A percentile compares a stretch with the other conserved stretches of the same genome.
Conservation (phyloP, 2,113 vertebrate genomes). For the Sceloporus undulatus region DNA sequence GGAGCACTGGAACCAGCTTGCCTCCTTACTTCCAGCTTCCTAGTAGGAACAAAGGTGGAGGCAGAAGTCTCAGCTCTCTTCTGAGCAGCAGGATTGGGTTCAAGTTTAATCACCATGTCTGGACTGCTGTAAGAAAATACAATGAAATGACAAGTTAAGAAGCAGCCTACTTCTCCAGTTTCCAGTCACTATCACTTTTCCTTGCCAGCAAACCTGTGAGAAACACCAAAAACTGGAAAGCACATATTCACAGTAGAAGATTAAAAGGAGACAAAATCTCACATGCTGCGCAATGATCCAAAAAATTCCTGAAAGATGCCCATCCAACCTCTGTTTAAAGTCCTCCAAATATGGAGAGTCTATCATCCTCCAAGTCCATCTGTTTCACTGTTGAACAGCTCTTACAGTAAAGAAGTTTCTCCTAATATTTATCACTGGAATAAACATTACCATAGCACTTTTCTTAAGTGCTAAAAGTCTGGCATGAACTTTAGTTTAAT, state of each 20-base stretch:
- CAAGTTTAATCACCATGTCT: conserved; percentile 66
- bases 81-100: conserved; percentile 52
- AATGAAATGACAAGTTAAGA: conserved; percentile 1
- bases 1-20: conserved; percentile 83
- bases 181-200: background rate
- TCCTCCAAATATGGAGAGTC: background rate
- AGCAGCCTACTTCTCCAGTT: no score
- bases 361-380: background rate
- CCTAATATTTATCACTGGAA: no score
- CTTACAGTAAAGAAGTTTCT: no score
- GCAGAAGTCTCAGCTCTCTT: conserved; percentile 70
- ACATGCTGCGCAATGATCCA: no score
- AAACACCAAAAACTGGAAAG: background rate
- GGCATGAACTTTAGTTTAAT: background rate
- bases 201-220: background rate
- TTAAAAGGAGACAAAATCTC: no score
- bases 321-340: background rate
- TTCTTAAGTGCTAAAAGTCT: background rate
- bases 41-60: conserved; percentile 74
- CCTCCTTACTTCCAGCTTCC: conserved; percentile 72
- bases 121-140: conserved; percentile 77
- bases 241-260: background rate
- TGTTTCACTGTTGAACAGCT: background rate
- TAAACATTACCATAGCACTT: no score
- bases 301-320: background rate